Conservation (phyloP, 2,888 invertebrate species). For the Furcula furcula region DNA sequence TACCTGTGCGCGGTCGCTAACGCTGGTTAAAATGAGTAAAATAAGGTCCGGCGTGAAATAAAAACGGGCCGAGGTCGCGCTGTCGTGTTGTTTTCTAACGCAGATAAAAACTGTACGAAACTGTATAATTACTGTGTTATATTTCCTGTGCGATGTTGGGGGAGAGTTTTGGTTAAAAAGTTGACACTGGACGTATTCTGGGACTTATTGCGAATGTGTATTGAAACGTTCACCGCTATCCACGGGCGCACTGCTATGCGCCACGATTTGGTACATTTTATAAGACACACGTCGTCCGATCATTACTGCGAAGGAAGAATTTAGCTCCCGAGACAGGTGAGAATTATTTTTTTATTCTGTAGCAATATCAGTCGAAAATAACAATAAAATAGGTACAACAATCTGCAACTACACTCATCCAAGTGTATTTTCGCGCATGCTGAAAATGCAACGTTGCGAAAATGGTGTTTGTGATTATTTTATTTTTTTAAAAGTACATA, state of each 20-base stretch:
- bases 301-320: constrained; percentile 87
- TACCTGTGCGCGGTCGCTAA: constrained; percentile 18
- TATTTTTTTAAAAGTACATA: too few species aligned
- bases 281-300: constrained; percentile 89
- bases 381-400: too few species aligned
- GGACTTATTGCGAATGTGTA: constrained; percentile 80
- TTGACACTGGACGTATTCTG: constrained; percentile 61
- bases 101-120: constrained; percentile 43
- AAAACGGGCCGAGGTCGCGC: constrained; percentile 27
- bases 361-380: too few species aligned
- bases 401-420: too few species aligned
- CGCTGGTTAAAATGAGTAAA: constrained; percentile 64
- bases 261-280: constrained; percentile 87
- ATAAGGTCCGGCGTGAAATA: constrained; percentile 76
- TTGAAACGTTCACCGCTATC: constrained; percentile 79
- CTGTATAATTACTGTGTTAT: constrained; percentile 63
- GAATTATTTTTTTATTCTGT: constrained; percentile 14
- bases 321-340: constrained; percentile 65
- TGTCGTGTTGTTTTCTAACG: constrained; percentile 28
- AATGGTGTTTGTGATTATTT: too few species aligned
- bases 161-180: constrained; percentile 66
- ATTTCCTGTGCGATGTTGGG: constrained; percentile 72
- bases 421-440: too few species aligned
- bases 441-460: too few species aligned
- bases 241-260: constrained; percentile 89